Evolutionary conservation across 1,140 invertebrate species (phyloP).

Genomic region (Achatina immaculata): DNA sequence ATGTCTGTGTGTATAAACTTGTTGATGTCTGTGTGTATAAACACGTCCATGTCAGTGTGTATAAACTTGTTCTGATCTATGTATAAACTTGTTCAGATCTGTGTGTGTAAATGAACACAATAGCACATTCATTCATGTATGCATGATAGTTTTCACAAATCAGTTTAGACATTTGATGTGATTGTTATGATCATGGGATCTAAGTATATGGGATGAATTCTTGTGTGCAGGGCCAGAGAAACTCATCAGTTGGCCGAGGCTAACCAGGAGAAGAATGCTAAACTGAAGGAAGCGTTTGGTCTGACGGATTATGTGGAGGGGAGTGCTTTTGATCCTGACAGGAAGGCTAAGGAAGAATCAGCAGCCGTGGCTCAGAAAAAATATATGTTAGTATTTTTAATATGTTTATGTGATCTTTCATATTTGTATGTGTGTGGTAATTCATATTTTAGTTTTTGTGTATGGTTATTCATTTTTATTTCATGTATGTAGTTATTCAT

Average conservation of each 20-base stretch:
- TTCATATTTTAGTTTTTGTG: constrained; percentile 3
- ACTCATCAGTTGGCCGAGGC: constrained; percentile 96
- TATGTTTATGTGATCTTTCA: not conserved
- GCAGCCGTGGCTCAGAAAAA: constrained; percentile 72
- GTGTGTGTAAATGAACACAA: not conserved
- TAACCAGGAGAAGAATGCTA: constrained; percentile 95
- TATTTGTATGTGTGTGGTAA: not conserved
- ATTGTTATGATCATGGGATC: not conserved
- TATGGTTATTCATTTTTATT: not conserved
- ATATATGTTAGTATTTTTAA: constrained; percentile 54
- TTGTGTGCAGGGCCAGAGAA: constrained; percentile 83
- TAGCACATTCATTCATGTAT: not conserved
- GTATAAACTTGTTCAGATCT: not conserved
- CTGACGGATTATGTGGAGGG: constrained; percentile 95
- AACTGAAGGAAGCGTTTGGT: constrained; percentile 92
- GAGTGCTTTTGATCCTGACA: constrained; percentile 89
- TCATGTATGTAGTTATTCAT: too few species aligned
- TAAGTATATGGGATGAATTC: not conserved
- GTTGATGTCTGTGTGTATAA: too few species aligned
- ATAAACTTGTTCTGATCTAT: not conserved
- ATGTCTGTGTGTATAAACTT: not conserved
- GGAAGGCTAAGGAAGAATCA: constrained; percentile 83
- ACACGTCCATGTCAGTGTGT: not conserved
- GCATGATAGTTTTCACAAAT: not conserved
- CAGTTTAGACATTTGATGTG: not conserved